Evolutionary conservation across 2,113 vertebrate genomes (phyloP).

Genomic region (Hydropotes inermis): DNA sequence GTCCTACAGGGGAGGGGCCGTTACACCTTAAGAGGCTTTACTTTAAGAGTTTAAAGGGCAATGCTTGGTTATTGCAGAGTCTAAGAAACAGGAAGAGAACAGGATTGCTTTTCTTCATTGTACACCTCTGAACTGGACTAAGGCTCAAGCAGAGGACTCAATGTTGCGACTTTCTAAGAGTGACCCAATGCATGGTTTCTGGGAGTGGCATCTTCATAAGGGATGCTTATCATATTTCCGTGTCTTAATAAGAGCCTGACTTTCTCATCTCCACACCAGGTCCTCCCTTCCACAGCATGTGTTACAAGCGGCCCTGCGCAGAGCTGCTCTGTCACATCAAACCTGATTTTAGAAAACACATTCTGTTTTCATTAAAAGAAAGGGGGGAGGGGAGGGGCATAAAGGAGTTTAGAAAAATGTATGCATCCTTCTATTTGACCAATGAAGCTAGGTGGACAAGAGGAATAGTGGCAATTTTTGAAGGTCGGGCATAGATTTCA

Average conservation of each 20-base stretch:
- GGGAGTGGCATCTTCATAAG: not conserved
- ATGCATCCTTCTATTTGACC: not conserved
- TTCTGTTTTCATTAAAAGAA: not conserved
- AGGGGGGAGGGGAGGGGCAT: not conserved
- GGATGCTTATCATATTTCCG: not conserved
- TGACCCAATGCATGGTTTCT: slow-evolving; percentile 6
- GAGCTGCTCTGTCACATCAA: not conserved
- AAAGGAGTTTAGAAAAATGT: not conserved
- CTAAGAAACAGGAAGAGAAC: not conserved
- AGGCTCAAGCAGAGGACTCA: not conserved
- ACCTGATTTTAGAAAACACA: not conserved
- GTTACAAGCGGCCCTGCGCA: not conserved
- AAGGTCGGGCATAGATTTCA: not conserved
- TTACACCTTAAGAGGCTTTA: not conserved
- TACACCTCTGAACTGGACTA: not conserved
- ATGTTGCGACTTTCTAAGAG: not conserved
- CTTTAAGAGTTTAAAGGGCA: not conserved
- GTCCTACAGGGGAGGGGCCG: not conserved
- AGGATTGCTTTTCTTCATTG: not conserved
- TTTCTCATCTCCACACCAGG: not conserved
- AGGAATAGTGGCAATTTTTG: not conserved
- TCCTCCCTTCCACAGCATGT: not conserved
- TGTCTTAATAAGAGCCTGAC: not conserved
- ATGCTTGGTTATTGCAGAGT: not conserved
- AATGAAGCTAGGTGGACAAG: not conserved